These are phyloP conservation scores for Echinops telfairi DNA, from an alignment of 2,113 vertebrate genomes.

Conservation along the genomic window DNA sequence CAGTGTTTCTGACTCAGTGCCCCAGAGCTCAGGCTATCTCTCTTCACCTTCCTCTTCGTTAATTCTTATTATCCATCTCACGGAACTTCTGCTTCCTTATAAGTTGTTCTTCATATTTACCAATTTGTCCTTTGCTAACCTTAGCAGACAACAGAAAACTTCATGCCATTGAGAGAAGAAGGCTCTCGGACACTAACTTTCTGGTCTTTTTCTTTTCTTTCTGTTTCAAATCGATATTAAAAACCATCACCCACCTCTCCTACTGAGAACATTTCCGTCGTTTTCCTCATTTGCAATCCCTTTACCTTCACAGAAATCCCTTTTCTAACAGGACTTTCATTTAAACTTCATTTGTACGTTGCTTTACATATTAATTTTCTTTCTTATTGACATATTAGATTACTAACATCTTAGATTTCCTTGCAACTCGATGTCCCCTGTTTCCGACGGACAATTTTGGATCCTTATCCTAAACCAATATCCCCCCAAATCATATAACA, in stretches of 20 bases:
- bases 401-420: no score
- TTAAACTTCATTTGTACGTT: no score
- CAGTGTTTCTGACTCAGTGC: neutral
- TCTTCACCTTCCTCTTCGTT: neutral
- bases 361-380: no score
- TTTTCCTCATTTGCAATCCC: neutral
- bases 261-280: neutral
- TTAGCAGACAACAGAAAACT: slow-evolving; percentile 5
- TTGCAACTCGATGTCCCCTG: no score
- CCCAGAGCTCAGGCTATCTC: neutral
- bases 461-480: no score
- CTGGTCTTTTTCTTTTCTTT: neutral
- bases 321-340: no score
- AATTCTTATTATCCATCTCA: neutral
- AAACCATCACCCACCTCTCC: neutral
- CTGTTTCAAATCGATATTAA: neutral
- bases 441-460: no score
- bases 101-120: neutral
- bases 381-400: no score
- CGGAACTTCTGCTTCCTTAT: neutral
- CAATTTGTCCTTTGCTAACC: neutral
- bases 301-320: neutral
- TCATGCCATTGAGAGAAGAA: slow-evolving; percentile 7
- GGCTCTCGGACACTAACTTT: neutral
- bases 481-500: no score